Percentiles rank a stretch among this genome's conserved stretches.
Evolutionary conservation across 2,888 invertebrate genomes (phyloP).

Genomic region (Choreutis nemorana): DNA sequence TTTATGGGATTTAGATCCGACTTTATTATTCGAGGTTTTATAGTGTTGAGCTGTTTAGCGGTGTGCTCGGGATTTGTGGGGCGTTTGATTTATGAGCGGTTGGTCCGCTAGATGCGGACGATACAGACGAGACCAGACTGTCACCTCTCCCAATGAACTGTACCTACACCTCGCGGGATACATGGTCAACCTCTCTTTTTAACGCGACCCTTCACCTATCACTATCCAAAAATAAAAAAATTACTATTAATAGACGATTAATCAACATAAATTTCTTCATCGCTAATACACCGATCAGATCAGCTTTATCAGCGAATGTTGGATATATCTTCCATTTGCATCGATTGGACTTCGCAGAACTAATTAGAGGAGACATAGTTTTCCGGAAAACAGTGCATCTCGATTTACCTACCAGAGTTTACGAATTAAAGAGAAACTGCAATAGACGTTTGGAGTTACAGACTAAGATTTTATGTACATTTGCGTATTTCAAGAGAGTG

Average conservation of each 20-base stretch:
- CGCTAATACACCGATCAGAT: too few species aligned
- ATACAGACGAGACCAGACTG: constrained; percentile 27
- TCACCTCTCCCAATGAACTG: constrained; percentile 21
- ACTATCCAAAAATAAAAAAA: too few species aligned
- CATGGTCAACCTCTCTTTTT: too few species aligned
- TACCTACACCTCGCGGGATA: constrained; percentile 19
- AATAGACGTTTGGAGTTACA: too few species aligned
- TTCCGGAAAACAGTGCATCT: constrained; percentile 32
- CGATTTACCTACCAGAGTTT: constrained; percentile 38
- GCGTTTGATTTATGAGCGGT: constrained; percentile 44
- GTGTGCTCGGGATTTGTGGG: constrained; percentile 52
- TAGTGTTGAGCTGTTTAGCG: constrained; percentile 41
- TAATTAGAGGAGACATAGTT: constrained; percentile 34
- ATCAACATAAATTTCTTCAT: too few species aligned
- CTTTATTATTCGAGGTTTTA: constrained; percentile 51
- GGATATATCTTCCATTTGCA: too few species aligned
- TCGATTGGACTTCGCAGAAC: too few species aligned
- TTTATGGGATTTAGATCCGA: constrained; percentile 62
- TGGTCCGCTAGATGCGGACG: constrained; percentile 35
- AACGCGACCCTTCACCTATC: constrained; percentile 12
- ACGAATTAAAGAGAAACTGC: too few species aligned
- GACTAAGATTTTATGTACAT: too few species aligned
- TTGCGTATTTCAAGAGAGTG: too few species aligned
- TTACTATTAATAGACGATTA: too few species aligned
- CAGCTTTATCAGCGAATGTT: too few species aligned